Evolutionary conservation across 2,113 vertebrate species (phyloP).

Genomic region (Syrmaticus mikado): DNA sequence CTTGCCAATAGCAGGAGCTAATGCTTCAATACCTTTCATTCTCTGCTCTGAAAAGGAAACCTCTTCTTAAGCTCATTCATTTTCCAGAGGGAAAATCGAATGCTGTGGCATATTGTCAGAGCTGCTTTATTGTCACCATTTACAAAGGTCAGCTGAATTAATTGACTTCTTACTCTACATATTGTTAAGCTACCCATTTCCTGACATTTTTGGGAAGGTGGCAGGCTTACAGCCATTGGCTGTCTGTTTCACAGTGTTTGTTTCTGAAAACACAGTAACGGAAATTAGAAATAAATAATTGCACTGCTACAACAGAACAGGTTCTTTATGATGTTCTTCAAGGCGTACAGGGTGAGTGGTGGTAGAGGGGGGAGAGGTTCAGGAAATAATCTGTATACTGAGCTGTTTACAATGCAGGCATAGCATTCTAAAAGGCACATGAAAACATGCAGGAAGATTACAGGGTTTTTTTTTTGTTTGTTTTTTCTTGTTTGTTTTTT

Average conservation of each 20-base stretch:
- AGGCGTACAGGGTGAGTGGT: not conserved
- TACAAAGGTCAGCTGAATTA: conserved; percentile 80
- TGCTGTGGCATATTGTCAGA: conserved; percentile 68
- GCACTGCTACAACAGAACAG: conserved; percentile 25
- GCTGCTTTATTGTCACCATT: conserved; percentile 74
- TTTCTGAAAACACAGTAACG: conserved; percentile 31
- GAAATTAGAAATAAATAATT: conserved; percentile 53
- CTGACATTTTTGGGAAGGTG: conserved; percentile 66
- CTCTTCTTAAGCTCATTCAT: conserved; percentile 75
- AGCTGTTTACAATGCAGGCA: conserved; percentile 10
- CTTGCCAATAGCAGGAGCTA: conserved; percentile 71
- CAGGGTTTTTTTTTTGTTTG: not conserved
- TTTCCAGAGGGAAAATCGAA: conserved; percentile 72
- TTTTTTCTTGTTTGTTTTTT: no score
- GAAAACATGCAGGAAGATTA: not conserved
- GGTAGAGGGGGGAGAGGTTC: not conserved
- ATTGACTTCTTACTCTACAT: conserved; percentile 72
- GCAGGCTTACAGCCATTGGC: conserved; percentile 48
- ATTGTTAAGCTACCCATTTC: conserved; percentile 60
- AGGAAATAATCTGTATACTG: conserved; percentile 22
- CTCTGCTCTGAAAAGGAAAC: conserved; percentile 67
- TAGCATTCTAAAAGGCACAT: not conserved
- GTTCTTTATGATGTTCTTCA: conserved; percentile 6
- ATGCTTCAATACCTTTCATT: conserved; percentile 75
- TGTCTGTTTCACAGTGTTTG: conserved; percentile 51